phyloP scores from a whole-genome alignment of 2,797 vertebrate species.

The Morelia viridis region DNA sequence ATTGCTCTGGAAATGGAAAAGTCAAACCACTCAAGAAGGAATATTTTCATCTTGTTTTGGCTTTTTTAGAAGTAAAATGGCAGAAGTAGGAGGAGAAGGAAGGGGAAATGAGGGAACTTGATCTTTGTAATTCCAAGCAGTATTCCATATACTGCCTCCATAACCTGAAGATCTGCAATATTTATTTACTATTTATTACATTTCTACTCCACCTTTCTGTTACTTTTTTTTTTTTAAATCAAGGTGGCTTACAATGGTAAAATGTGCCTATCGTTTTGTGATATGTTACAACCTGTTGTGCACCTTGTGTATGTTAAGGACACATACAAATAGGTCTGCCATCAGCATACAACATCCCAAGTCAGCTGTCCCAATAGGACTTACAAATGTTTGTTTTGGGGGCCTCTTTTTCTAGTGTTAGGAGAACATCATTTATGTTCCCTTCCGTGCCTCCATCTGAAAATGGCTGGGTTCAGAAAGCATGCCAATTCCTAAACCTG shows the following conservation, averaged over 20 bases:
- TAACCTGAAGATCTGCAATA: background rate
- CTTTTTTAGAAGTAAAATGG: background rate
- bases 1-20: constrained; percentile 10
- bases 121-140: background rate
- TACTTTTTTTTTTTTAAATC: background rate
- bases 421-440: background rate
- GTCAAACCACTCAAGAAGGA: background rate
- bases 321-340: background rate
- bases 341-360: background rate
- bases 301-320: background rate
- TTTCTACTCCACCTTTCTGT: background rate
- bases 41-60: background rate
- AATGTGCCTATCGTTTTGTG: background rate
- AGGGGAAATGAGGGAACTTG: background rate
- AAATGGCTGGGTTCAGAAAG: background rate
- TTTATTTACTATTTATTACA: background rate
- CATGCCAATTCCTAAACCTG: background rate
- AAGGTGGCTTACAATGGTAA: background rate
- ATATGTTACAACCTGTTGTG: background rate
- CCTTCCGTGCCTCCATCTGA: background rate
- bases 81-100: background rate
- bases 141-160: background rate
- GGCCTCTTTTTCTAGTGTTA: too few relatives aligned
- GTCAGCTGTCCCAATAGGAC: background rate
- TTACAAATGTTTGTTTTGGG: background rate